Percentiles rank a stretch among this genome's conserved stretches.
These are phyloP conservation scores for Sinosuthora webbiana DNA, from an alignment of 2,113 vertebrate species.

Conservation along the genomic window DNA sequence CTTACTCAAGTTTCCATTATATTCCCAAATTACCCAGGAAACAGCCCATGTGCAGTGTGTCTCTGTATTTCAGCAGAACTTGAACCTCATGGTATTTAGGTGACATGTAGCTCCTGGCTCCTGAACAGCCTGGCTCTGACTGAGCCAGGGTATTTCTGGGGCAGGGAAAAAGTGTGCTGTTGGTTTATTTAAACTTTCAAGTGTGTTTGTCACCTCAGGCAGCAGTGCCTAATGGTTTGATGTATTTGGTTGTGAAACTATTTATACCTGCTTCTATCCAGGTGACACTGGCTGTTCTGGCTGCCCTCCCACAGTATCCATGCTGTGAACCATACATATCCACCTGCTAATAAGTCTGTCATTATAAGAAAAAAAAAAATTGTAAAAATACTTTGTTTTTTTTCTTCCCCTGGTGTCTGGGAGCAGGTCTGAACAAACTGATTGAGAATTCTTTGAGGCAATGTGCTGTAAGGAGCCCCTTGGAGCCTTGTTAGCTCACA, in stretches of 20 bases:
- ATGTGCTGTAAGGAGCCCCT: background rate
- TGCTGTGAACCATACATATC: accelerated
- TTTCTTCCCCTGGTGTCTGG: background rate
- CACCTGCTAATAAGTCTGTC: background rate
- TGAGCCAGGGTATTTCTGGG: background rate
- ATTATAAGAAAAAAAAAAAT: background rate
- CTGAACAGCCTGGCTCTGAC: background rate
- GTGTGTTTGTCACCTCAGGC: background rate
- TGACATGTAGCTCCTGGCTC: background rate
- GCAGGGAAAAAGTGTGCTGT: background rate
- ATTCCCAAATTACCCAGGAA: background rate
- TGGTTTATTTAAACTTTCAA: background rate
- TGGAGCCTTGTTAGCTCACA: background rate
- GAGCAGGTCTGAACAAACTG: background rate
- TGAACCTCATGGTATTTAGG: background rate
- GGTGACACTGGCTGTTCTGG: background rate
- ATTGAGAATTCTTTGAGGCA: background rate
- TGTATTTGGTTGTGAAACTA: background rate
- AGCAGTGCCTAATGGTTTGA: background rate
- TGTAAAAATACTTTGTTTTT: background rate
- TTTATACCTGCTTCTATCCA: background rate
- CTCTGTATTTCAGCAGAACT: background rate
- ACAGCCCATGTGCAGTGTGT: accelerated
- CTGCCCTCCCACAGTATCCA: accelerated
- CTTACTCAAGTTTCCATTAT: background rate